Evolutionary conservation across 2,113 vertebrate genomes (phyloP), one percentile per base, ranked within the genome.

Genomic region (Tachysurus vachellii): DNA sequence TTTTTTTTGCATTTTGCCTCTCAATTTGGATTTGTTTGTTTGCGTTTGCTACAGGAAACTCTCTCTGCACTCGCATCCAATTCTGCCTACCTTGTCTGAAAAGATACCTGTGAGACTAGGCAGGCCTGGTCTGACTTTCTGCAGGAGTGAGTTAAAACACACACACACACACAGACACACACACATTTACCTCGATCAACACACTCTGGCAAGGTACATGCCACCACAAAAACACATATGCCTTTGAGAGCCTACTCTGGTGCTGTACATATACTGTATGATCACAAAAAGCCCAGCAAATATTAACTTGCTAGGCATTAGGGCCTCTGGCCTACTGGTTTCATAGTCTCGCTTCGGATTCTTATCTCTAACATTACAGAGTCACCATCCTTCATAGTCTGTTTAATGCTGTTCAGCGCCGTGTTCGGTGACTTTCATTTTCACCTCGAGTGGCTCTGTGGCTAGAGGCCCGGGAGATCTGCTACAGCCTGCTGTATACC

Each of bases 301-400:
- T 57, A 85, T 59, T 84, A 70, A 42, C 71, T 16, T n/a, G 53
- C 9, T 56, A 76, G 28, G 73, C 70, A 80, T 54, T 17, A 56
- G 17, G 44, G 14, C 42, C 19, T n/a, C 68, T 62, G n/a, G 57
- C 36, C n/a, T 85, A 79, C 66, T 75, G 66, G 13, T 26, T 36
- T 36, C 5, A 47, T 47, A 42, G 44, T 57, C 54, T 31, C 68
- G 54, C 62, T 73, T 81, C 66, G 9, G 36, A 53, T 77, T 81
- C 54, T 85, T 87, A 91, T 90, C 93, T 88, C 92, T 90, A 92
- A 88, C 68, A 92, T 90, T 91, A 90, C 89, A 90, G 92, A 85
- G 83, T 88, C 90, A 91, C 93, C 93, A 95, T 95, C 93, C 94
- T 94, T 95, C 94, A 95, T 89, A 94, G 94, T 94, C 95, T 94